Evolutionary conservation across 2,113 vertebrate genomes (phyloP).

Genomic region (Rhipidura dahli): DNA sequence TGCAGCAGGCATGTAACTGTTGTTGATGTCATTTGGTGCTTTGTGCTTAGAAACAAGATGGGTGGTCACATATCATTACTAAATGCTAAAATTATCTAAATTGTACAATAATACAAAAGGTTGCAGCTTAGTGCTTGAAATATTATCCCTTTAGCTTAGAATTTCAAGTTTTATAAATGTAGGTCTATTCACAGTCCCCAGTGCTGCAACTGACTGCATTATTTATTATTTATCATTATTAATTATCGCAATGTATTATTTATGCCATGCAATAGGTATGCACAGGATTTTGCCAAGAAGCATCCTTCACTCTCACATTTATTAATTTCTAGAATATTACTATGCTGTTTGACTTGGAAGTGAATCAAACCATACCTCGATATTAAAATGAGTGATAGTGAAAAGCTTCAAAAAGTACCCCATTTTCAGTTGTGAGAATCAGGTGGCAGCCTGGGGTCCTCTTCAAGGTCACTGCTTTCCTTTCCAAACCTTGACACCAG

Average conservation of each 20-base stretch:
- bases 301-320: conserved; percentile 4
- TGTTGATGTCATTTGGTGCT: background rate
- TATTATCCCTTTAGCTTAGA: background rate
- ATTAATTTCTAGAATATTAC: conserved; percentile 43
- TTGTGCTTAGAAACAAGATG: background rate
- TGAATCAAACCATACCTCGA: background rate
- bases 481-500: background rate
- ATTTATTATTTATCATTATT: conserved; percentile 71
- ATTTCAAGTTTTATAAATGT: conserved; percentile 32
- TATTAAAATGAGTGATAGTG: background rate
- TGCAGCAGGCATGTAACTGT: background rate
- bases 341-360: conserved; percentile 46
- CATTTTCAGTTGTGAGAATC: background rate
- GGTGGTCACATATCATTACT: background rate
- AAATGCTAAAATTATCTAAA: background rate
- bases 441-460: background rate
- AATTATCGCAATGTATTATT: conserved; percentile 67
- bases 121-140: background rate
- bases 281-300: conserved; percentile 50
- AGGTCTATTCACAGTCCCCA: conserved; percentile 18
- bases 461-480: background rate
- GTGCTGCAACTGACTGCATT: conserved; percentile 42
- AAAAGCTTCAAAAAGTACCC: background rate
- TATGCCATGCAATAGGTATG: conserved; percentile 52
- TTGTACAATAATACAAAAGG: background rate